These are phyloP conservation scores for Galeopsomyia nigrocyanea DNA, from an alignment of 2,888 invertebrate genomes.

Conservation along the genomic window DNA sequence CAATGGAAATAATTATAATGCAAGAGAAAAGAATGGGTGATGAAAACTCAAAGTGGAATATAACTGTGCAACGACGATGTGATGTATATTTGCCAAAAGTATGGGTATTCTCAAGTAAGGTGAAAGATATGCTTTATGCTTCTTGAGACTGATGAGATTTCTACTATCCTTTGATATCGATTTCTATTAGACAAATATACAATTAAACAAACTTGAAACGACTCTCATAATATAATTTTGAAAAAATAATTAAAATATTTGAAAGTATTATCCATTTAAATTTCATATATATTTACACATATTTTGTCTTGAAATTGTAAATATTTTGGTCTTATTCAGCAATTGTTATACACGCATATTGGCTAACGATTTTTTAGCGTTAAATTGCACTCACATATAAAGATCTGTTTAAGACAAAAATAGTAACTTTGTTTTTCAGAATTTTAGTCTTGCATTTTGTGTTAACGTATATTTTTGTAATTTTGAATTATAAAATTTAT, in stretches of 20 bases:
- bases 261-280: background rate
- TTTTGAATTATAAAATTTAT: constrained; percentile 17
- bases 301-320: background rate
- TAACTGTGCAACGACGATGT: constrained; percentile 54
- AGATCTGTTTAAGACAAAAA: background rate
- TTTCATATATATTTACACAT: too few species aligned
- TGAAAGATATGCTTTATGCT: constrained; percentile 54
- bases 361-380: constrained; percentile 11
- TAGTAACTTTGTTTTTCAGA: constrained; percentile 2
- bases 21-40: constrained; percentile 28
- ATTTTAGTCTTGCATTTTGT: constrained; percentile 9
- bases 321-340: background rate
- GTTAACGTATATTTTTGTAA: constrained; percentile 20
- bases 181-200: constrained; percentile 44
- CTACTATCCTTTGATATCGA: constrained; percentile 48
- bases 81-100: constrained; percentile 64
- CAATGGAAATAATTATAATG: constrained; percentile 24
- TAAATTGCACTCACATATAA: constrained; percentile 34
- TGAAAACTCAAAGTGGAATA: constrained; percentile 27
- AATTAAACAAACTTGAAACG: constrained; percentile 35
- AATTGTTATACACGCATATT: constrained; percentile 17
- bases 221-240: constrained; percentile 34
- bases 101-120: constrained; percentile 48
- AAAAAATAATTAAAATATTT: constrained; percentile 16
- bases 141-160: constrained; percentile 65